Evolutionary conservation across 2,888 invertebrate species (phyloP).

Genomic region (Boloria euphrosyne): DNA sequence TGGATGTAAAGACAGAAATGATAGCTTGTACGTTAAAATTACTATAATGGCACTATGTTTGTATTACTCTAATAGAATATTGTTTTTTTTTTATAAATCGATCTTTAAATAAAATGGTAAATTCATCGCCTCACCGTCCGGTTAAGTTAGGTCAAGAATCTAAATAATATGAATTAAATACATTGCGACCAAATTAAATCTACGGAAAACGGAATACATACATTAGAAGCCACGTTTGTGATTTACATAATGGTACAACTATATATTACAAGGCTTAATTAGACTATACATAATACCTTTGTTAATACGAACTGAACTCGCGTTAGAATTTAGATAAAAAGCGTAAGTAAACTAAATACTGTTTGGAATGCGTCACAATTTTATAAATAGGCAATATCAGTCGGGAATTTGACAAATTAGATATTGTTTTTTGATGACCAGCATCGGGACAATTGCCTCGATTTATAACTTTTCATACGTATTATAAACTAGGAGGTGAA

Average conservation of each 20-base stretch:
- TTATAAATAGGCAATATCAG: constrained; percentile 59
- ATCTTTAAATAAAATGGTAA: neutral
- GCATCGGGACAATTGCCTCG: constrained; percentile 63
- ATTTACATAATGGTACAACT: constrained; percentile 46
- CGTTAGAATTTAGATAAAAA: constrained; percentile 53
- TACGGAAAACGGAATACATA: constrained; percentile 42
- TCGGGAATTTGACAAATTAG: constrained; percentile 45
- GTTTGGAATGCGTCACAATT: constrained; percentile 75
- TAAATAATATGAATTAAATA: constrained; percentile 47
- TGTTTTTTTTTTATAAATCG: neutral
- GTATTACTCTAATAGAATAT: neutral
- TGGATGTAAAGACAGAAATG: neutral
- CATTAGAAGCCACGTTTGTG: constrained; percentile 56
- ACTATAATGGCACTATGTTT: constrained; percentile 22
- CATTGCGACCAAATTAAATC: constrained; percentile 46
- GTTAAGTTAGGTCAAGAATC: constrained; percentile 22
- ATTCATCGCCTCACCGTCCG: constrained; percentile 25
- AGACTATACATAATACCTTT: constrained; percentile 51
- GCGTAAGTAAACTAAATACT: constrained; percentile 67
- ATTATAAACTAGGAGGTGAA: constrained; percentile 69
- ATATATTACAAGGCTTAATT: constrained; percentile 48
- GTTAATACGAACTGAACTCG: constrained; percentile 49
- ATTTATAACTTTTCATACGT: constrained; percentile 46
- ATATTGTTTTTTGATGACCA: constrained; percentile 57
- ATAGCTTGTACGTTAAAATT: neutral